Evolutionary conservation across 2,113 vertebrate species (phyloP), one percentile per base, ranked within the genome.

Genomic region (Setophaga coronata): DNA sequence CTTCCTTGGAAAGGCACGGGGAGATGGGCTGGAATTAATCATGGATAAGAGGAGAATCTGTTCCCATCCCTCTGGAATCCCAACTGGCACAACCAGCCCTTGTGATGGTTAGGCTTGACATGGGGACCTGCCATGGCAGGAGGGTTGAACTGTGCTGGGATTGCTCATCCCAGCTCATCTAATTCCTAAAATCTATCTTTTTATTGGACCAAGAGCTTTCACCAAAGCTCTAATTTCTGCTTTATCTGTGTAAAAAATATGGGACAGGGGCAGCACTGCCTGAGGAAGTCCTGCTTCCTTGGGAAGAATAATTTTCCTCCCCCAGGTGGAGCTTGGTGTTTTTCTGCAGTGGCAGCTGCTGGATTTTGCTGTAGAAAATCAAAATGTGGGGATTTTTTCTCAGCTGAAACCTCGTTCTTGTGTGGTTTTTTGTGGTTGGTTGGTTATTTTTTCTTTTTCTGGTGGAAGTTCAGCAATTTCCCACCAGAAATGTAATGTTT

Each of bases 1-100:
- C 77, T 81, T 26, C 84, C 14, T 8, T 80, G 82, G 72, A 82
- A 90, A 85, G 6, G 12, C 78, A 29, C 1, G 0, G 34, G 56
- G 53, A 92, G 77, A 61, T 66, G 53, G 29, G 25, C 25, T 56
- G 90, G 93, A 81, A 92, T 97, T 95, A 96, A 95, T 95, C 83
- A 78, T 0, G 9, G 71, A 28, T 86, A 95, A 90, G 72, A 7
- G 9, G 42, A 48, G 48, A n/a, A 34, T 93, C 61, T 33, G 62
- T 50, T 72, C 24, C 2, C 21, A 1, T 33, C 31, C 13, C 50
- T 73, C 58, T 62, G 43, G 18, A 53, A 81, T 38, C 23, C 36
- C 1, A 0, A 34, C 34, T 7, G 34, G 43, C 21, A 72, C 3
- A 1, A 23, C 42, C 47, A 26, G 33, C 38, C 48, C 48, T 45